Evolutionary conservation across 2,113 vertebrate genomes (phyloP), one percentile per base, ranked within the genome.

Genomic region (Elephas maximus): DNA sequence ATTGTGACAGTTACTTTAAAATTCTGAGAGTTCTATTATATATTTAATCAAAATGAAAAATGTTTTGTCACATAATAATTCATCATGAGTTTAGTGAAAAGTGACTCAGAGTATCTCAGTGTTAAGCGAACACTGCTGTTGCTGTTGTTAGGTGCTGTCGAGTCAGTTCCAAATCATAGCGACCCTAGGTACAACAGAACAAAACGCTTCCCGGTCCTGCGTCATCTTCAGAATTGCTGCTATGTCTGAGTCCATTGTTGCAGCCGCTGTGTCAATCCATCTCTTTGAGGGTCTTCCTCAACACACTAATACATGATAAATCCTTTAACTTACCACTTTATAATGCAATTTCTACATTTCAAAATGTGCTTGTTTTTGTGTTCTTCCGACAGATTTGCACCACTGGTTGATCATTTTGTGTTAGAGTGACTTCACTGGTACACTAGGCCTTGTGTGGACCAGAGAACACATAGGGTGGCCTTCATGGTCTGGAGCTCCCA

Each of bases 11-110:
- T 41, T 79, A 82, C 63, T 74, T 89, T 17, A 93, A 83, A 94
- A 69, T 90, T 71, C 6, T 90, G 83, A 37, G 45, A 71, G 5
- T 1, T 86, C 8, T 92, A 79, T 88, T 82, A 79, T 17, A 62
- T 41, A 63, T 57, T 87, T 93, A 95, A 57, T 30, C 23, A 91
- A 93, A 93, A 87, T 60, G 2, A 2, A 8, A 57, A 90, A 89
- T 9, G 0, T 44, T 65, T 79, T 78, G 12, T 86, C 37, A 94
- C 14, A n/a, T 86, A 45, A 74, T 53, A 83, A 48, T 85, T 51
- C 18, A 60, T 67, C 23, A 69, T 23, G 8, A 60, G 17, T 85
- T 44, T 90, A 33, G 30, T 57, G 77, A 93, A 48, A 93, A 79
- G 18, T 45, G 14, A 2, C 24, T 86, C 30, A 63, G 30, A 90